Evolutionary conservation across 2,888 invertebrate species (phyloP).

Genomic region (Vesta saturnalis): DNA sequence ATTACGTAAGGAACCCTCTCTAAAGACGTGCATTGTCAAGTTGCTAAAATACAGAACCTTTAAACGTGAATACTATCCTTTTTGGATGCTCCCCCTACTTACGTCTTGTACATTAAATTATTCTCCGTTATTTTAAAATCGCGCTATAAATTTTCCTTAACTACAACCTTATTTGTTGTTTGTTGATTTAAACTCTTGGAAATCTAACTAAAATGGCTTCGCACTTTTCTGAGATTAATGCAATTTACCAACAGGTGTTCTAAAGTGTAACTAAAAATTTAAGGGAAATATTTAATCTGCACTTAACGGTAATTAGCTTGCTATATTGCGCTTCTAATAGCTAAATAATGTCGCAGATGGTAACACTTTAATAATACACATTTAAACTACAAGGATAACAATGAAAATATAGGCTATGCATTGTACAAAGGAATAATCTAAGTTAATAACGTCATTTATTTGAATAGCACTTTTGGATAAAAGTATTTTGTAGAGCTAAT

Average conservation of each 20-base stretch:
- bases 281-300: background rate
- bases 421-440: too few species aligned
- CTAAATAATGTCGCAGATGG: background rate
- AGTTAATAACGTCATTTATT: too few species aligned
- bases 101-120: background rate
- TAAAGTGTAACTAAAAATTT: background rate
- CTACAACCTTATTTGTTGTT: background rate
- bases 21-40: background rate
- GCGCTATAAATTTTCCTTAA: background rate
- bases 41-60: background rate
- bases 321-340: background rate
- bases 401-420: too few species aligned
- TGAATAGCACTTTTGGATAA: too few species aligned
- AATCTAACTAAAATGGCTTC: background rate
- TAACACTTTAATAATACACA: background rate
- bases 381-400: background rate
- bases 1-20: background rate
- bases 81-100: background rate
- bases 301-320: background rate
- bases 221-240: background rate
- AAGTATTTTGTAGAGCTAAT: too few species aligned
- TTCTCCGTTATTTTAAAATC: background rate
- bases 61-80: background rate
- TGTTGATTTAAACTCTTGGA: background rate
- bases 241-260: constrained; percentile 3